Percentiles rank a stretch among this genome's conserved stretches.
Conservation (phyloP, 2,797 vertebrate genomes). For the Picus viridis region DNA sequence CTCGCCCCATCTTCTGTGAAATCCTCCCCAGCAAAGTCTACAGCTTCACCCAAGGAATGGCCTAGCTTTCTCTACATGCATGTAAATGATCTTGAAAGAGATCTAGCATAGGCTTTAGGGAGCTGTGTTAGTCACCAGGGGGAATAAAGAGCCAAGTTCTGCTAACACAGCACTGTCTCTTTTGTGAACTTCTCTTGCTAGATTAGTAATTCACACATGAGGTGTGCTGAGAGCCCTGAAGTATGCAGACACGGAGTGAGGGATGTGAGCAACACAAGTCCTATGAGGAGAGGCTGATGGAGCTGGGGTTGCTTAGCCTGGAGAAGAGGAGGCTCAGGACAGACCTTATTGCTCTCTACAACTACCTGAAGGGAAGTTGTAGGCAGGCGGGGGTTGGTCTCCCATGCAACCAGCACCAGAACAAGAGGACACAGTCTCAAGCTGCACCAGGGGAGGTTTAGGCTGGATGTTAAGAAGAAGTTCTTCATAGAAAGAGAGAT, state of each 20-base stretch:
- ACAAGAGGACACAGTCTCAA: too few relatives aligned
- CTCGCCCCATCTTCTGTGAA: neutral
- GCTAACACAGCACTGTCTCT: neutral
- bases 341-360: too few relatives aligned
- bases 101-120: neutral
- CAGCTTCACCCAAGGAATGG: neutral
- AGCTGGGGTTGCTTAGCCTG: too few relatives aligned
- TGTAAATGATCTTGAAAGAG: neutral
- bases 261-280: neutral
- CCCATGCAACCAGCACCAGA: too few relatives aligned
- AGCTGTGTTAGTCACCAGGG: neutral
- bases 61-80: accelerated
- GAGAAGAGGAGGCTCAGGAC: too few relatives aligned
- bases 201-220: neutral
- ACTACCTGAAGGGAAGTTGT: too few relatives aligned
- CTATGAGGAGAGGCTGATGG: too few relatives aligned
- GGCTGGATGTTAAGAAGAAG: too few relatives aligned
- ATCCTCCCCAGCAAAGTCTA: neutral
- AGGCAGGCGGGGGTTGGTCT: too few relatives aligned
- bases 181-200: constrained; percentile 39
- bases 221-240: neutral
- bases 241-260: neutral
- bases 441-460: too few relatives aligned
- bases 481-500: too few relatives aligned
- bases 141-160: neutral